phyloP scores from a whole-genome alignment of 2,797 vertebrate genomes.

The Diglossa cyanea region DNA sequence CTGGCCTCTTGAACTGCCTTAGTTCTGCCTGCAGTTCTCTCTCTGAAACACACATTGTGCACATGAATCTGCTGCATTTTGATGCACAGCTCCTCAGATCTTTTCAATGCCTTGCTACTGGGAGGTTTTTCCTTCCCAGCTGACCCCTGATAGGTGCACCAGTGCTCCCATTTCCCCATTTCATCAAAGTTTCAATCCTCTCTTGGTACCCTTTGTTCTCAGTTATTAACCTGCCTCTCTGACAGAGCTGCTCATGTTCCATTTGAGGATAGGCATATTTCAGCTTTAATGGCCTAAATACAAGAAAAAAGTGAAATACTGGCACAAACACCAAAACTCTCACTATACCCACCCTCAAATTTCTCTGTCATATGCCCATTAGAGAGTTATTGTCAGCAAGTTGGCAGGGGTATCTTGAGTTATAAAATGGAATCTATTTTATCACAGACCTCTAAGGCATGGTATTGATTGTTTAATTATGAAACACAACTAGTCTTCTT shows the following conservation, averaged over 20 bases:
- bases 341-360: background rate
- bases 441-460: background rate
- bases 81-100: background rate
- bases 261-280: background rate
- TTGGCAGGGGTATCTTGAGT: background rate
- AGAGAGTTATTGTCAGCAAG: background rate
- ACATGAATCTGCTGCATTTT: slow-evolving; percentile 54
- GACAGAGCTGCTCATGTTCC: background rate
- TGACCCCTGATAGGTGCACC: background rate
- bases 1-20: slow-evolving; percentile 44
- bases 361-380: background rate
- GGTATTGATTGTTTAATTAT: slow-evolving; percentile 53
- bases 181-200: background rate
- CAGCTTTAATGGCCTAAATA: background rate
- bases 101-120: background rate
- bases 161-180: background rate
- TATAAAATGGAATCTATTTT: slow-evolving; percentile 7
- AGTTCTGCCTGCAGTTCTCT: slow-evolving; percentile 26
- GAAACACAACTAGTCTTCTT: slow-evolving; percentile 18
- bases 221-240: background rate
- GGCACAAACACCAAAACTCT: background rate
- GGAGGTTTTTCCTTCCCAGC: background rate
- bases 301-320: background rate
- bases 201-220: background rate
- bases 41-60: slow-evolving; percentile 21